Evolutionary conservation across 1,140 invertebrate genomes (phyloP).

Genomic region (Drosophila repletoides): DNA sequence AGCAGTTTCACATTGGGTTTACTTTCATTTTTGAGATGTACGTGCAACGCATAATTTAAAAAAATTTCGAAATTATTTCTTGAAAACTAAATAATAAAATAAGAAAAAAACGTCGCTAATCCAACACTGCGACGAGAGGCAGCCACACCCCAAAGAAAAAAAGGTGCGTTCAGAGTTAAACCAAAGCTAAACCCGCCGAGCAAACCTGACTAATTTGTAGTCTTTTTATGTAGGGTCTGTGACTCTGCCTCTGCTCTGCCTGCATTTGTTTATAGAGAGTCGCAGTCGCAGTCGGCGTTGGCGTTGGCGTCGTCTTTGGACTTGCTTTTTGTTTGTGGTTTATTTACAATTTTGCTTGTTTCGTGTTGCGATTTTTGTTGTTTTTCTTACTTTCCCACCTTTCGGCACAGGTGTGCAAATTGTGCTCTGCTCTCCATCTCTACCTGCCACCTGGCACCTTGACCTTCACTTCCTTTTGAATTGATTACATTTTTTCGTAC

Average conservation of each 20-base stretch:
- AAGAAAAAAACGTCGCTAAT: slow-evolving; percentile 45
- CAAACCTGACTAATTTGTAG: slow-evolving; percentile 65
- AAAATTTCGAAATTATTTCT: slow-evolving; percentile 70
- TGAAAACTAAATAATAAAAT: slow-evolving; percentile 21
- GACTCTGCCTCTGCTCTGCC: slow-evolving; percentile 5
- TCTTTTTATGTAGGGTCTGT: slow-evolving; percentile 12
- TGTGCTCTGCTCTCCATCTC: slow-evolving; percentile 2
- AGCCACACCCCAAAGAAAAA: slow-evolving; percentile 33
- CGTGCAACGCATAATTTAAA: slow-evolving; percentile 73
- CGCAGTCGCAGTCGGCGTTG: not conserved
- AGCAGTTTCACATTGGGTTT: slow-evolving; percentile 74
- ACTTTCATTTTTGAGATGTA: slow-evolving; percentile 77
- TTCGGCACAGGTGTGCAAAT: slow-evolving; percentile 50
- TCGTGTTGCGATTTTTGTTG: slow-evolving; percentile 19
- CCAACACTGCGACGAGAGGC: slow-evolving; percentile 25
- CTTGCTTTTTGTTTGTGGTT: slow-evolving; percentile 33
- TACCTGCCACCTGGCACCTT: slow-evolving; percentile 41
- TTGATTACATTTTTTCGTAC: slow-evolving; percentile 27
- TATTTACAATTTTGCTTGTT: slow-evolving; percentile 47
- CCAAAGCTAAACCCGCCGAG: slow-evolving; percentile 5
- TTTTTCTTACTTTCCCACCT: slow-evolving; percentile 49
- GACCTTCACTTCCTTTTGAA: slow-evolving; percentile 64
- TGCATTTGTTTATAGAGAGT: slow-evolving; percentile 13
- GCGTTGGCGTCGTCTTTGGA: slow-evolving; percentile 10
- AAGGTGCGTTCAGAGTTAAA: slow-evolving; percentile 47